A percentile compares a stretch with the other conserved stretches of the same genome.
These are phyloP conservation scores for Scaptodrosophila latifasciaeformis DNA, from an alignment of 2,888 invertebrate species.

Conservation along the genomic window DNA sequence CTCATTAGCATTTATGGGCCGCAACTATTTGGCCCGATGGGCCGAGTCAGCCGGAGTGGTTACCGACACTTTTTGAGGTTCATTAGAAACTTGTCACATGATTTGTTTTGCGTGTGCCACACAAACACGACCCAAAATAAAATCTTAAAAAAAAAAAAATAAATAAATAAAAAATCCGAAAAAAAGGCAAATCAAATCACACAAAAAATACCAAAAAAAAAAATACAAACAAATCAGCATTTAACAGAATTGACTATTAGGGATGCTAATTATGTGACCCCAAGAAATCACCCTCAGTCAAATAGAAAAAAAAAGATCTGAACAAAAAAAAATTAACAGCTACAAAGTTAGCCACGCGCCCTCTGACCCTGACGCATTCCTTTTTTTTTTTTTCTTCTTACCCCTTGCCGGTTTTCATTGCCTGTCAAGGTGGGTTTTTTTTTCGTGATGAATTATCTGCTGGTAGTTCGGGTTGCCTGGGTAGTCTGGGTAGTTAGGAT, in stretches of 20 bases:
- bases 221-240: background rate
- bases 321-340: constrained; percentile 13
- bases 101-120: constrained; percentile 47
- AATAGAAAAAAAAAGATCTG: constrained; percentile 12
- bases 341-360: constrained; percentile 48
- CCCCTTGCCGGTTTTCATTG: constrained; percentile 49
- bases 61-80: constrained; percentile 41
- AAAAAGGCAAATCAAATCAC: background rate
- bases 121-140: constrained; percentile 3
- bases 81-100: constrained; percentile 66
- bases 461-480: constrained; percentile 20
- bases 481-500: constrained; percentile 17
- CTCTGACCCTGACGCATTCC: constrained; percentile 32
- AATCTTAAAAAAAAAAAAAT: constrained; percentile 26
- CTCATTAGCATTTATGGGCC: constrained; percentile 65
- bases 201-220: constrained; percentile 7
- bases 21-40: constrained; percentile 44
- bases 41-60: constrained; percentile 24
- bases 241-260: constrained; percentile 32
- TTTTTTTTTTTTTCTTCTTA: constrained; percentile 9
- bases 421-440: constrained; percentile 49
- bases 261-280: constrained; percentile 58
- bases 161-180: constrained; percentile 17
- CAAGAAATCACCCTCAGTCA: constrained; percentile 28
- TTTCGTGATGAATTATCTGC: background rate